Evolutionary conservation across 1,140 invertebrate species (phyloP), one percentile per base, ranked within the genome.

Genomic region (Liolophura sinensis): DNA sequence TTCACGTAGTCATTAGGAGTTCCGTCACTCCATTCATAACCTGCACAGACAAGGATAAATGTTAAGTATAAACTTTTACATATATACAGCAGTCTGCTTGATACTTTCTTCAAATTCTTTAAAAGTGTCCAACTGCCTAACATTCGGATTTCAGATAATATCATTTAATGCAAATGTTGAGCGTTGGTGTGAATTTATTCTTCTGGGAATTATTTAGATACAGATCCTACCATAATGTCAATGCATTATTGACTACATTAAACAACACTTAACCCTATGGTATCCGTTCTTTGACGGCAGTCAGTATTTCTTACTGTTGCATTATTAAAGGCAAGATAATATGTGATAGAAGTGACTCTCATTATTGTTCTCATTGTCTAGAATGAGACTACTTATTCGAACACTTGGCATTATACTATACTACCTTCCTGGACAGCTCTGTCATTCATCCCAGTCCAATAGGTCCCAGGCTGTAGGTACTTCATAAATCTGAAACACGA

Each of bases 21-120:
- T 1, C 60, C 61, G 47, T 77, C 74, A 31, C 59, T 67, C 70
- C 72, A 75, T 14, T 52, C 46, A 56, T 70, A 78, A 18, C 71
- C 68, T 40, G 9, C 31, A 40, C 3, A 9, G 9, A 40, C 31
- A 40, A 9, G 3, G 3, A 40, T 40, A 40, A 40, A 40, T 40
- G 3, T 5, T 40, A 54, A 12, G 18, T 4, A 54, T 54, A 54
- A 5, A 24, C 51, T 1, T 54, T n/a, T 3, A 54, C 1, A 54
- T 7, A 24, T 24, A 50, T 15, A 50, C 49, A 50, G 49, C n/a
- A 50, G 49, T 50, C 14, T n/a, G n/a, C 14, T 50, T 50, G n/a
- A 50, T n/a, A 50, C 49, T 15, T 50, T 15, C 14, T 15, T 50
- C 49, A 15, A 15, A 50, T 50, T 50, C 49, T 15, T 50, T 15